Evolutionary conservation across 2,888 invertebrate species (phyloP).

Genomic region (Caenorhabditis uteleia): DNA sequence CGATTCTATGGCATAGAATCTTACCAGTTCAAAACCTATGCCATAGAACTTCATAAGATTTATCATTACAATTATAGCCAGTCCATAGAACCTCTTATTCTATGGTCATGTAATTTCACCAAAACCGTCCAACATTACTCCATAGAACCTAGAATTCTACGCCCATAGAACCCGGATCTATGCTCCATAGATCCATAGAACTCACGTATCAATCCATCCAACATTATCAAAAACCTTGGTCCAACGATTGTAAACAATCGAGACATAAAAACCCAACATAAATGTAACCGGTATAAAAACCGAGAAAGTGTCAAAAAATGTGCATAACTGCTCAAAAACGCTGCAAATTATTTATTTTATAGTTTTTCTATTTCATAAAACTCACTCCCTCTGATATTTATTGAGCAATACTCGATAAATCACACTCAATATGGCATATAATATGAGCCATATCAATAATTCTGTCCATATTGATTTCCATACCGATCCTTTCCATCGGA

Average conservation of each 20-base stretch:
- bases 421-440: constrained; percentile 39
- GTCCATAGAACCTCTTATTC: too few relatives aligned
- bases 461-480: constrained; percentile 52
- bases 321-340: constrained; percentile 58
- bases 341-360: constrained; percentile 20
- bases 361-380: not conserved
- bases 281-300: constrained; percentile 64
- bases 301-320: constrained; percentile 60
- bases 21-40: too few relatives aligned
- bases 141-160: too few relatives aligned
- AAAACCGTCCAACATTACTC: too few relatives aligned
- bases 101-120: too few relatives aligned
- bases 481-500: constrained; percentile 57
- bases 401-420: constrained; percentile 50
- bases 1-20: too few relatives aligned
- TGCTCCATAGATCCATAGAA: not conserved
- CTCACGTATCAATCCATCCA: constrained; percentile 65
- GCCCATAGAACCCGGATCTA: too few relatives aligned
- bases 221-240: constrained; percentile 58
- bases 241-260: constrained; percentile 58
- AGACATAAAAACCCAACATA: constrained; percentile 64
- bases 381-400: constrained; percentile 49
- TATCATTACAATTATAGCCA: too few relatives aligned
- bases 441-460: constrained; percentile 47
- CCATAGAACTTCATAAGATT: too few relatives aligned